These are phyloP conservation scores for Contarinia nasturtii DNA, from an alignment of 1,140 invertebrate genomes.

Conservation along the genomic window DNA sequence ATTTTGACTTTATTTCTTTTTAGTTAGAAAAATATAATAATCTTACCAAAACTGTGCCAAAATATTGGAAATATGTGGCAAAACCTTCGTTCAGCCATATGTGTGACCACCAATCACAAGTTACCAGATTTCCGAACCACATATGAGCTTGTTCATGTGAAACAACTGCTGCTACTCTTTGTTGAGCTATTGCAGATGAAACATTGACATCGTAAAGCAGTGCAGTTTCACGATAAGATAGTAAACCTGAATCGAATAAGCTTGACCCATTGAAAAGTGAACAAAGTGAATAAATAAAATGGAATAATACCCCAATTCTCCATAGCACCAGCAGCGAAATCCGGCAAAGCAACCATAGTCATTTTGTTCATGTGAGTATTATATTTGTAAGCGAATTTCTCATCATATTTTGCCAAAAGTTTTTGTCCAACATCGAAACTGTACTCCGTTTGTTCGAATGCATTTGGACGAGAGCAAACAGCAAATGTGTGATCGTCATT, in stretches of 20 bases:
- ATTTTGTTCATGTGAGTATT: constrained; percentile 28
- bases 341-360: constrained; percentile 51
- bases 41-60: constrained; percentile 31
- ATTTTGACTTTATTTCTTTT: too few relatives aligned
- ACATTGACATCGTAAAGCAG: constrained; percentile 20
- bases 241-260: too few relatives aligned
- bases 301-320: constrained; percentile 84
- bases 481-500: constrained; percentile 17
- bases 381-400: constrained; percentile 21
- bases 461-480: constrained; percentile 44
- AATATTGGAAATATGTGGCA: constrained; percentile 48
- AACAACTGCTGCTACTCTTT: constrained; percentile 30
- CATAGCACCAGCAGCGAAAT: constrained; percentile 61
- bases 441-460: constrained; percentile 34
- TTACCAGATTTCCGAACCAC: constrained; percentile 65
- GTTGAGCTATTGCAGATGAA: constrained; percentile 22
- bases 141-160: constrained; percentile 42
- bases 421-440: constrained; percentile 28
- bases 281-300: too few relatives aligned
- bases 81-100: constrained; percentile 22
- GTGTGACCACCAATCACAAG: constrained; percentile 48
- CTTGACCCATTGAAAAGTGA: too few relatives aligned
- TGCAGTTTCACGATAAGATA: constrained; percentile 17
- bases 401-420: constrained; percentile 25
- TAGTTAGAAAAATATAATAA: too few relatives aligned